A percentile compares a stretch with the other conserved stretches of the same genome.
These are phyloP conservation scores for Betta splendens DNA, from an alignment of 2,797 vertebrate species.

Conservation along the genomic window DNA sequence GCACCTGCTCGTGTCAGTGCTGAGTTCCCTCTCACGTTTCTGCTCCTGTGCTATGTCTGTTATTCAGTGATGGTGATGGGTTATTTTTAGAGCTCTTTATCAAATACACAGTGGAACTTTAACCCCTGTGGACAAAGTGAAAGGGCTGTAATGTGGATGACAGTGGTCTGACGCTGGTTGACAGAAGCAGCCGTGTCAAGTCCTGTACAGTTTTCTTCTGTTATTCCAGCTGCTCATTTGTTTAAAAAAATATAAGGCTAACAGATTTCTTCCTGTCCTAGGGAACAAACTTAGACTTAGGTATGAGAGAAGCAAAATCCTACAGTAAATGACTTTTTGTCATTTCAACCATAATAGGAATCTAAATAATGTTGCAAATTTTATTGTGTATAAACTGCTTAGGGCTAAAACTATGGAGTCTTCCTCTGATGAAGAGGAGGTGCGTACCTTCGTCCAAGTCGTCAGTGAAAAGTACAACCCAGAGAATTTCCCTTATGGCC, in stretches of 20 bases:
- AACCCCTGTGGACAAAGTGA: background rate
- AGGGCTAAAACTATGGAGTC: slow-evolving; percentile 83
- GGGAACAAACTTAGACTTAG: background rate
- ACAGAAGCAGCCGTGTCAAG: background rate
- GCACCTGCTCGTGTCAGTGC: slow-evolving; percentile 44
- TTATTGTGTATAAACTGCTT: background rate
- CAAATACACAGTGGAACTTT: background rate
- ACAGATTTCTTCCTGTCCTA: background rate
- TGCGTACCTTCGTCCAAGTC: slow-evolving; percentile 93
- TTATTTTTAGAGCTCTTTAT: slow-evolving; percentile 32
- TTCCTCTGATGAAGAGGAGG: slow-evolving; percentile 82
- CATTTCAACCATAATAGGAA: too few relatives aligned
- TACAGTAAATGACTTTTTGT: background rate
- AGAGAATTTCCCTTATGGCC: slow-evolving; percentile 95
- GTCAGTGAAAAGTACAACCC: slow-evolving; percentile 97
- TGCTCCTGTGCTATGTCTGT: slow-evolving; percentile 15
- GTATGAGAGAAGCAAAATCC: background rate
- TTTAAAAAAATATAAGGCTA: too few relatives aligned
- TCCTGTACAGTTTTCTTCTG: background rate
- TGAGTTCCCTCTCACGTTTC: slow-evolving; percentile 37
- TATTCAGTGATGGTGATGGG: slow-evolving; percentile 1
- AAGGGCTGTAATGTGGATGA: too few relatives aligned
- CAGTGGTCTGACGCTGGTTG: background rate
- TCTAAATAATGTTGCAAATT: background rate
- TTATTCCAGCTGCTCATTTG: too few relatives aligned